These are phyloP conservation scores for Venustoraphidia nigricollis DNA, from an alignment of 2,888 invertebrate genomes.

Conservation along the genomic window DNA sequence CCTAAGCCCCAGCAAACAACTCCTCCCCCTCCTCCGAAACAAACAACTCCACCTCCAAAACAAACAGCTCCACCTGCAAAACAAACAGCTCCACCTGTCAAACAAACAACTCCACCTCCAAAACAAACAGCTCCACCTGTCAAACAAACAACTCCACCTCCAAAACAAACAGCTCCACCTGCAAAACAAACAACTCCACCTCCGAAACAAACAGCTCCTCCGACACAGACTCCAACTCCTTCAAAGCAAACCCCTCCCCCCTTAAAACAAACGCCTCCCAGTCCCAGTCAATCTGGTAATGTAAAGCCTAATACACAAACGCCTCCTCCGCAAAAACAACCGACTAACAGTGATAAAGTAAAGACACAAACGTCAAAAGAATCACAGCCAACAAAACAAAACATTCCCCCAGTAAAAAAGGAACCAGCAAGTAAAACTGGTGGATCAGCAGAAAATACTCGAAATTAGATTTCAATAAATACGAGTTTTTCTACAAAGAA, in stretches of 20 bases:
- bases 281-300: too few relatives aligned
- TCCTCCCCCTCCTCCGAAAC: slow-evolving; percentile 6
- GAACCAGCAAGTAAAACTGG: too few relatives aligned
- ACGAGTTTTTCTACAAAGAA: too few relatives aligned
- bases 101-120: slow-evolving; percentile 6
- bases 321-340: slow-evolving; percentile 6
- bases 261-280: slow-evolving; percentile 5
- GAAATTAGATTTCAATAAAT: too few relatives aligned
- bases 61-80: slow-evolving; percentile 5
- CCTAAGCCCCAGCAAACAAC: slow-evolving; percentile 13
- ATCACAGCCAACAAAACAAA: too few relatives aligned
- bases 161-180: slow-evolving; percentile 13
- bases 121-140: slow-evolving; percentile 15
- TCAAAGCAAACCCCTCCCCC: slow-evolving; percentile 7
- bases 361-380: too few relatives aligned
- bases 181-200: slow-evolving; percentile 12
- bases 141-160: slow-evolving; percentile 9
- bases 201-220: slow-evolving; percentile 10
- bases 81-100: neutral
- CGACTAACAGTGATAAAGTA: neutral
- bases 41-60: slow-evolving; percentile 6
- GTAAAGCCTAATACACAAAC: slow-evolving; percentile 4
- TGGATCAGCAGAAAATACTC: too few relatives aligned
- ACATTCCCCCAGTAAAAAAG: too few relatives aligned
- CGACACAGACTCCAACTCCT: slow-evolving; percentile 10